Evolutionary conservation across 2,888 invertebrate species (phyloP), one percentile per base, ranked within the genome.

Genomic region (Deilephila porcellus): DNA sequence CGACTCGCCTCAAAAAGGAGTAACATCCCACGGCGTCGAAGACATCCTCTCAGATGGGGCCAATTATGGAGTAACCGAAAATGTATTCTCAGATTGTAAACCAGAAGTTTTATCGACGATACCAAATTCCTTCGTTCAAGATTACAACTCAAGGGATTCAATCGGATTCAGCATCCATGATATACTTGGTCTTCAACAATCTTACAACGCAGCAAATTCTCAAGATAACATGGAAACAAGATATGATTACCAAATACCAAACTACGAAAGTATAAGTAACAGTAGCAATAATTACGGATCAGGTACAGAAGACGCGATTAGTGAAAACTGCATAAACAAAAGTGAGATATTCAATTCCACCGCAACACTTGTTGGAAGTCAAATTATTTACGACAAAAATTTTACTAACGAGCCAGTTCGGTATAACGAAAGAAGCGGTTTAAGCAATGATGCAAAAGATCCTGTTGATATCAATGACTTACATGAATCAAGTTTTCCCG

Each of bases 161-260:
- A 91, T 90, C 1, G 92, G 93, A 60, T 95, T 95, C 78, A 95
- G 92, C 74, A 95, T 95, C 72, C 95, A 95, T 71, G 95, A 95
- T 70, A 95, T 95, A 67, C 90, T 95, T 37, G 95, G 95, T 6
- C 79, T 95, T 1, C 90, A 93, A 37, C 94, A 94, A 74, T 81
- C 91, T 0, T 94, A 92, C 73, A 88, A 84, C 73, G 76, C 85
- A 37, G 73, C 78, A 3, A 85, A 80, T 73, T 60, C 76, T 73
- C 90, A 90, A 77, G 91, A 91, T 37, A 85, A 86, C 3, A 77
- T 91, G 71, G 90, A 90, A 74, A 76, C 87, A n/a, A 86, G 89
- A 85, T 91, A 91, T 77, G 91, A 91, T 60, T 93, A 93, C 74
- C 91, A 91, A 76, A 87, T 92, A 79, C 83, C 89, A 20, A 89